A percentile compares a stretch with the other conserved stretches of the same genome.
Conservation (phyloP, 2,888 invertebrate species). For the Lithophane socia region DNA sequence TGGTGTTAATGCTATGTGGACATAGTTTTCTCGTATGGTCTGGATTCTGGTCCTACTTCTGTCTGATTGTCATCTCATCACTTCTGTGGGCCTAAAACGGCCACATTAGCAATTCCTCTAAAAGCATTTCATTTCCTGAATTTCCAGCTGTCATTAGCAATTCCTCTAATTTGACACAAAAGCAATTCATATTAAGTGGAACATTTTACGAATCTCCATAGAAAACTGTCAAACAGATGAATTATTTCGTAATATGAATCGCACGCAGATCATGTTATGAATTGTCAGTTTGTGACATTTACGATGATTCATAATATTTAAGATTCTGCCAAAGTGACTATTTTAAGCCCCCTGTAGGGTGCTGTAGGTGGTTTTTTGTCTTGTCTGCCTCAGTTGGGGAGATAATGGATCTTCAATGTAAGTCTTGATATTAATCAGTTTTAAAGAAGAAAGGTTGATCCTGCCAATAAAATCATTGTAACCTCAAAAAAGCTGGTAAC, state of each 20-base stretch:
- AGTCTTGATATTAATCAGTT: neutral
- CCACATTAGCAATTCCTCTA: too few relatives aligned
- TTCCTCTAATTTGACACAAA: too few relatives aligned
- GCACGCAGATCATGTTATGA: too few relatives aligned
- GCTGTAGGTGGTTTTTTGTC: neutral
- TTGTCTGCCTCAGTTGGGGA: neutral
- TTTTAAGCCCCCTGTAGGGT: neutral
- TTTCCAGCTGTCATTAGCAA: too few relatives aligned
- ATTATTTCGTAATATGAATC: too few relatives aligned
- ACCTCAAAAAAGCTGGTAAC: neutral
- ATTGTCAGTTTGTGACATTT: too few relatives aligned
- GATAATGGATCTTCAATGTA: neutral
- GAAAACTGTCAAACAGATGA: too few relatives aligned
- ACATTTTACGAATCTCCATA: too few relatives aligned
- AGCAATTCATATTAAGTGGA: too few relatives aligned
- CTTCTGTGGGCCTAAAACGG: neutral
- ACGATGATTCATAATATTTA: too few relatives aligned
- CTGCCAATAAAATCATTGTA: neutral
- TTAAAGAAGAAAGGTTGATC: neutral
- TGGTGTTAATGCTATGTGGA: conserved; percentile 48
- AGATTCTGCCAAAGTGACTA: too few relatives aligned
- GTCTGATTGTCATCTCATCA: conserved; percentile 5
- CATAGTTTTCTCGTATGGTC: conserved; percentile 12
- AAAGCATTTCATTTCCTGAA: too few relatives aligned
- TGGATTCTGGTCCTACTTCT: conserved; percentile 30